Percentiles rank a stretch among this genome's conserved stretches.
Conservation (phyloP, 2,113 vertebrate species). For the Syngnathus floridae region DNA sequence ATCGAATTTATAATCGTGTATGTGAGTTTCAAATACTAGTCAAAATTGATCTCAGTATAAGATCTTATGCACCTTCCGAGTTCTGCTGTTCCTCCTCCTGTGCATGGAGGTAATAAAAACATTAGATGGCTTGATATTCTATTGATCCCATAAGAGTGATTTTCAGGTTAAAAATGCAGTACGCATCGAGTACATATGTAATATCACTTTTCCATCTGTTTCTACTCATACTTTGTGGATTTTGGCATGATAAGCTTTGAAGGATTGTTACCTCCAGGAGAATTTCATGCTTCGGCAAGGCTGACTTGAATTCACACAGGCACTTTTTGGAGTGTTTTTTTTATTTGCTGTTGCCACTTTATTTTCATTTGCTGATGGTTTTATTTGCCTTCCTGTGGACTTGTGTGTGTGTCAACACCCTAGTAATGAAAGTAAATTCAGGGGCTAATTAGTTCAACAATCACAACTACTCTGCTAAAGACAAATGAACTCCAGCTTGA, state of each 20-base stretch:
- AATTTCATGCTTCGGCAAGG: not conserved
- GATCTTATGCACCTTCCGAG: no score
- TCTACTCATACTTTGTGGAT: slow-evolving; percentile 1
- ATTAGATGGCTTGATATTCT: not conserved
- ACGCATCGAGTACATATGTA: not conserved
- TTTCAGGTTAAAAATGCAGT: not conserved
- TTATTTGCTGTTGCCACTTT: not conserved
- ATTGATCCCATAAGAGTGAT: slow-evolving; percentile 1
- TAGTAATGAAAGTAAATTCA: not conserved
- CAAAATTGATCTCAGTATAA: no score
- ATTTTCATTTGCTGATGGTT: not conserved
- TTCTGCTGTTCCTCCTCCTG: not conserved
- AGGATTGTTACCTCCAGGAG: not conserved
- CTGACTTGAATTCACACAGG: not conserved
- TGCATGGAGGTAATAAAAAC: not conserved
- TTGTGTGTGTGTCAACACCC: not conserved
- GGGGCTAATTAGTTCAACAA: no score
- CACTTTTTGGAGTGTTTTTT: not conserved
- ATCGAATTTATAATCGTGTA: not conserved
- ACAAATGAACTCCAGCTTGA: no score
- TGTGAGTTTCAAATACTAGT: not conserved
- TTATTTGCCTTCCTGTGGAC: not conserved
- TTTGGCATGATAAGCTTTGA: not conserved
- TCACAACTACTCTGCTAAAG: no score
- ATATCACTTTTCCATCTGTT: slow-evolving; percentile 3